Evolutionary conservation across 2,113 vertebrate species (phyloP), one percentile per base, ranked within the genome.

Genomic region (Morone chrysops): DNA sequence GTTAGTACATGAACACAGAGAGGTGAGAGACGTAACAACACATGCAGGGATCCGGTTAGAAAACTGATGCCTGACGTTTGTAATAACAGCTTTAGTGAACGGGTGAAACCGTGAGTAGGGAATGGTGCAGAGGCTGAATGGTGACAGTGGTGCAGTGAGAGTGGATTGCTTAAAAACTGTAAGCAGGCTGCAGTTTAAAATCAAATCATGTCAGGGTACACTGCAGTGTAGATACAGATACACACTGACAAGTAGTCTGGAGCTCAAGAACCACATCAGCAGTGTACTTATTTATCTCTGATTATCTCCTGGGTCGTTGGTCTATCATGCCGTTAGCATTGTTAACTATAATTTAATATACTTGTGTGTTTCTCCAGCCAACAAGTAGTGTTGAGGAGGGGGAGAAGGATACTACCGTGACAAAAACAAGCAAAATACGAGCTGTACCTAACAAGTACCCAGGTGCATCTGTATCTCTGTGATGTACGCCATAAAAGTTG

Each of bases 191-290:
- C 18, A 0, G 66, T 80, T 73, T 82, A 54, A 79, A 85, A 71
- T 75, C n/a, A 77, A 69, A 78, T 70, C 11, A 31, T 31, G 25
- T 41, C 54, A 50, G 41, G 25, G 20, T 8, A 40, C 74, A 66
- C 70, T 65, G 74, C 60, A 57, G 67, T 5, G 17, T 6, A 54
- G 59, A 75, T 20, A 81, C 54, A 78, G 16, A 76, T 3, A 51
- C 72, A 79, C 47, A 74, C 57, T 4, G 45, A 43, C 22, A 47
- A 13, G 56, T 5, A 17, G 51, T 14, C 18, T 43, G 3, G 41
- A 71, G 69, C 54, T 22, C 45, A 72, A 85, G 75, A 68, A 63
- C 25, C 73, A 83, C 66, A 17, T 40, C 40, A 53, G 63, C 50
- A 48, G 38, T 0, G 1, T 0, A 12, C 25, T 59, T 14, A 16